Base-by-base conservation (phyloP, 2,113 vertebrate genomes). In the Psittacara wagleri region DNA sequence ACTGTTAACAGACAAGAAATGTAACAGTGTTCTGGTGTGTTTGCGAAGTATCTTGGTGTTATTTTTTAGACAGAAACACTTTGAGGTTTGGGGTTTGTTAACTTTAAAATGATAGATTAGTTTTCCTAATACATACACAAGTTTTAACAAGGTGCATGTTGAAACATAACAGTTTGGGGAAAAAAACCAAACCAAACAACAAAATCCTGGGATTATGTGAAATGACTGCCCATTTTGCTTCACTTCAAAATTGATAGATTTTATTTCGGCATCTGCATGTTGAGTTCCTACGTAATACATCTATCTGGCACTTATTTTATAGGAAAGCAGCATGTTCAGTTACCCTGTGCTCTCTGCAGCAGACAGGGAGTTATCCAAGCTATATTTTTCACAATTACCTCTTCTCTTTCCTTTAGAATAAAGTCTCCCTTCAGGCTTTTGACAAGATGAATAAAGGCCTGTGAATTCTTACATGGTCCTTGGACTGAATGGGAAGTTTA, bases 241-340 rank as follows among this genome's bases (percentile, higher is more conserved):
- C 62, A 57, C 52, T 92, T 80, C 69, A 49, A 70, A 93, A 92
- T 39, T 19, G 68, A 81, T 3, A 90, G 61, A 89, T 82, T 92
- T 94, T 78, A 94, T 78, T 84, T 86, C 88, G 74, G 88, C 61
- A 90, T 95, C 86, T 4, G 14, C 44, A 52, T 86, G 87, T 9
- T 86, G 64, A 93, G 94, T 88, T 94, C 73, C 88, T 84, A 51
- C 78, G 81, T 76, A 95, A 93, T 82, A 73, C 68, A 78, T 80
- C 86, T 92, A 68, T 68, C 86, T 92, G 83, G 77, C 66, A 64
- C 28, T 82, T 81, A 83, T 33, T 92, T 92, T 87, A 84, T 62
- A 96, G 86, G 73, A 88, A 94, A 96, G 72, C 76, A 96, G 83
- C 64, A 79, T 37, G 63, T 66, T 91, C 76, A 85, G 57, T 63